phyloP scores from a whole-genome alignment of 2,797 vertebrate species.

The Sebastes miniatus region DNA sequence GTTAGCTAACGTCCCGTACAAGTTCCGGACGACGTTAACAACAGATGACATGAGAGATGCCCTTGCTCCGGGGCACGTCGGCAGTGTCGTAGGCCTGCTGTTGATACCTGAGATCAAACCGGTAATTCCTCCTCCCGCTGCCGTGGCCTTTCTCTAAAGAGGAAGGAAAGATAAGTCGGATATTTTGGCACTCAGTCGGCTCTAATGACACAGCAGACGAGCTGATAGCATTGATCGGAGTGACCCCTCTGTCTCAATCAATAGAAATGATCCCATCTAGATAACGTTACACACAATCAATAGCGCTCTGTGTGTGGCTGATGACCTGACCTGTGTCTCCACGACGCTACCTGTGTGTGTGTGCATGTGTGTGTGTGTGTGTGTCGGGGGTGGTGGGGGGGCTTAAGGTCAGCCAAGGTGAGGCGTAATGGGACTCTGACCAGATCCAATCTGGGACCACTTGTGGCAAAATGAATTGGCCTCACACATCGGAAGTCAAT shows the following conservation, averaged over 20 bases:
- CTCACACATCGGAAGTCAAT: conserved; percentile 56
- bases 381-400: neutral
- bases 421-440: conserved; percentile 84
- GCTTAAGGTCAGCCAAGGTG: conserved; percentile 82
- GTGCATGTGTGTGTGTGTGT: conserved; percentile 5
- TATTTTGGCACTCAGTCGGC: conserved; percentile 65
- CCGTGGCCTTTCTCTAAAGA: conserved; percentile 24
- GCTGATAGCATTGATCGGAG: conserved; percentile 76
- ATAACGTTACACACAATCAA: conserved; percentile 78
- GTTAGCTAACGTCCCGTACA: conserved; percentile 22
- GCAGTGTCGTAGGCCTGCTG: conserved; percentile 27
- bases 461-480: conserved; percentile 80
- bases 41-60: conserved; percentile 66
- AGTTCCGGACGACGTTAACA: conserved; percentile 21
- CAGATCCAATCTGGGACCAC: conserved; percentile 81
- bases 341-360: neutral
- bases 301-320: conserved; percentile 29
- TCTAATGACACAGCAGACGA: conserved; percentile 75
- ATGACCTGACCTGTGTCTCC: conserved; percentile 12
- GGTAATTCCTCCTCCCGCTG: conserved; percentile 39
- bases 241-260: conserved; percentile 70
- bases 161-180: conserved; percentile 41
- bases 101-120: conserved; percentile 62
- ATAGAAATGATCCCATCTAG: conserved; percentile 77
- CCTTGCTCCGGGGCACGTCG: conserved; percentile 63